Conservation (phyloP, 2,113 vertebrate genomes). For the Gopherus evgoodei region DNA sequence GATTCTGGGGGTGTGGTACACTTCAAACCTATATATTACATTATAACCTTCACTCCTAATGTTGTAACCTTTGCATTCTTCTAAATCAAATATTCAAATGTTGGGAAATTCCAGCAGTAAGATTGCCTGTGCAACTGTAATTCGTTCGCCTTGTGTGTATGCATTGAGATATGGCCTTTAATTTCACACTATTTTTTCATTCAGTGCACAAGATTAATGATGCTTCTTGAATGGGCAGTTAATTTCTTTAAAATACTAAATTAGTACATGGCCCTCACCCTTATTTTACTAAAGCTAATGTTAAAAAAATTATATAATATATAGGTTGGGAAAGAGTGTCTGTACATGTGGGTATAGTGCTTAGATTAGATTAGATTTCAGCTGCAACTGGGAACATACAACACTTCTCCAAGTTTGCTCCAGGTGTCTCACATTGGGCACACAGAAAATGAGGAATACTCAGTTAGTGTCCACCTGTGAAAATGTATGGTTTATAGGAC, state of each 20-base stretch:
- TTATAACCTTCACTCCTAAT: not conserved
- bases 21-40: not conserved
- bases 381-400: fast-evolving
- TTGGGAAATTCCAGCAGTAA: not conserved
- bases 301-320: no score
- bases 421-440: not conserved
- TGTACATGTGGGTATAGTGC: no score
- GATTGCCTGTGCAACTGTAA: not conserved
- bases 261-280: not conserved
- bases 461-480: not conserved
- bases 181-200: not conserved
- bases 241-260: not conserved
- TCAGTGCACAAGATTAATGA: not conserved
- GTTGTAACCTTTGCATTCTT: not conserved
- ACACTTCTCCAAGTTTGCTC: not conserved
- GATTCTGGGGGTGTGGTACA: not conserved
- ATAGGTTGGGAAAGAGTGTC: no score
- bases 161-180: not conserved
- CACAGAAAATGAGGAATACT: not conserved
- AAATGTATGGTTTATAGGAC: not conserved
- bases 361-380: not conserved
- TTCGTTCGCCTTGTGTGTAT: not conserved
- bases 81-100: not conserved
- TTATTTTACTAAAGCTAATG: not conserved
- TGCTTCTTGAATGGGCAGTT: not conserved